Percentiles rank a stretch among this genome's conserved stretches.
Evolutionary conservation across 2,888 invertebrate genomes (phyloP).

Genomic region (Phrixothrix hirtus): DNA sequence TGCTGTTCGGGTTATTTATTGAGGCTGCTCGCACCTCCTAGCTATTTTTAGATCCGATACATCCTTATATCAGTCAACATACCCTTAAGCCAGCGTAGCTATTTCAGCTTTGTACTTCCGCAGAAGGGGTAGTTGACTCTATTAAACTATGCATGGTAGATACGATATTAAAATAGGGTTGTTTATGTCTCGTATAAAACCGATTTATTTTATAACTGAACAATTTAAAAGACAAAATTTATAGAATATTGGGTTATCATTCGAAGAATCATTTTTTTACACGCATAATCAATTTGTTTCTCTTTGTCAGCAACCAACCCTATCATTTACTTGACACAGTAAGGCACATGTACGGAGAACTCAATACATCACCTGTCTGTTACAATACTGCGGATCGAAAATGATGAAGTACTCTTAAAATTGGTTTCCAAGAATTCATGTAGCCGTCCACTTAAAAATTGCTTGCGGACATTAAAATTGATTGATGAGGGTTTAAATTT

Average conservation of each 20-base stretch:
- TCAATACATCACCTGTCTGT: slow-evolving; percentile 32
- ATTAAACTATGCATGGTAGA: slow-evolving; percentile 1
- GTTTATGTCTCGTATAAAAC: too few relatives aligned
- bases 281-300: slow-evolving; percentile 29
- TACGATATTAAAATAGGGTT: too few relatives aligned
- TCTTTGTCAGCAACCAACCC: slow-evolving; percentile 21
- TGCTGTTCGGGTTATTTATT: slow-evolving; percentile 43
- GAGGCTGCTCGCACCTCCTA: slow-evolving; percentile 34
- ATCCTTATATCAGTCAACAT: slow-evolving; percentile 28
- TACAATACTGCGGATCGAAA: slow-evolving; percentile 29
- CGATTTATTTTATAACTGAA: too few relatives aligned
- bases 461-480: slow-evolving; percentile 28
- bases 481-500: slow-evolving; percentile 27
- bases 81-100: slow-evolving; percentile 18
- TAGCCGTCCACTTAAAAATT: slow-evolving; percentile 31
- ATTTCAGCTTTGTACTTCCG: slow-evolving; percentile 5
- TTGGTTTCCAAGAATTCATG: slow-evolving; percentile 31
- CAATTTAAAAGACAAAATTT: too few relatives aligned
- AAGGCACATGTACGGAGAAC: slow-evolving; percentile 27
- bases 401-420: slow-evolving; percentile 31
- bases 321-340: slow-evolving; percentile 29
- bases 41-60: slow-evolving; percentile 31
- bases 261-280: neutral
- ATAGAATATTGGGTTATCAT: too few relatives aligned
- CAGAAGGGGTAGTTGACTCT: slow-evolving; percentile 9